Percentiles rank a stretch among this genome's conserved stretches.
These are phyloP conservation scores for Papilio aristodemus DNA, from an alignment of 1,140 invertebrate species.

Conservation along the genomic window DNA sequence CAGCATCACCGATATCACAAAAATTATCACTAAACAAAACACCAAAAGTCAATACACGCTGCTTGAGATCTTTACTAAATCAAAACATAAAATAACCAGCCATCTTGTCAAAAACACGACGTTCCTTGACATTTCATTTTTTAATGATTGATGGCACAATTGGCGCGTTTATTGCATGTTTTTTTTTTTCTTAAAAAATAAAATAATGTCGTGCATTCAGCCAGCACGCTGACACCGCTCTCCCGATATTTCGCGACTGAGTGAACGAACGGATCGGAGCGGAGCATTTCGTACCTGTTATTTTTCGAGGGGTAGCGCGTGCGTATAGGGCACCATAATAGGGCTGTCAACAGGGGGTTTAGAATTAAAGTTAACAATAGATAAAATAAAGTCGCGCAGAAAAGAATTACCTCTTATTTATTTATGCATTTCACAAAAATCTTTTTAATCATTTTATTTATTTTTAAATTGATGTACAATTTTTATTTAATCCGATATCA, in stretches of 20 bases:
- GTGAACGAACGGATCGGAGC: slow-evolving; percentile 48
- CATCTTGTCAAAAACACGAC: slow-evolving; percentile 41
- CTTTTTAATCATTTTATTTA: no score
- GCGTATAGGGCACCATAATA: slow-evolving; percentile 51
- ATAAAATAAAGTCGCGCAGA: neutral
- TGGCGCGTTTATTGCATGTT: slow-evolving; percentile 53
- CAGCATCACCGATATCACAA: slow-evolving; percentile 69
- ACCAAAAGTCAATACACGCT: slow-evolving; percentile 69
- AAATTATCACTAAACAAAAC: slow-evolving; percentile 75
- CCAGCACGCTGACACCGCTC: slow-evolving; percentile 59
- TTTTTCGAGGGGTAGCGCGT: slow-evolving; percentile 66
- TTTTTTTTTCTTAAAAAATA: slow-evolving; percentile 48
- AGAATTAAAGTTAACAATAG: slow-evolving; percentile 13
- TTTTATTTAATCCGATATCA: no score
- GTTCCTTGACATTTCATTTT: slow-evolving; percentile 48
- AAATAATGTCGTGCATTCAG: slow-evolving; percentile 43
- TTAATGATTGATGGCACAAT: slow-evolving; percentile 43
- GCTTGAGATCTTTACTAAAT: slow-evolving; percentile 48
- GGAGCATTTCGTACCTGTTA: slow-evolving; percentile 60
- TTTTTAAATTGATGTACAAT: no score
- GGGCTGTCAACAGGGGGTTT: slow-evolving; percentile 17
- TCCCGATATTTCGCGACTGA: slow-evolving; percentile 64
- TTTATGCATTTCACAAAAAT: no score
- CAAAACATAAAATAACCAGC: slow-evolving; percentile 33
- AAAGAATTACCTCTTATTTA: neutral